Conservation (phyloP, 2,113 vertebrate species). For the Heterotis niloticus region DNA sequence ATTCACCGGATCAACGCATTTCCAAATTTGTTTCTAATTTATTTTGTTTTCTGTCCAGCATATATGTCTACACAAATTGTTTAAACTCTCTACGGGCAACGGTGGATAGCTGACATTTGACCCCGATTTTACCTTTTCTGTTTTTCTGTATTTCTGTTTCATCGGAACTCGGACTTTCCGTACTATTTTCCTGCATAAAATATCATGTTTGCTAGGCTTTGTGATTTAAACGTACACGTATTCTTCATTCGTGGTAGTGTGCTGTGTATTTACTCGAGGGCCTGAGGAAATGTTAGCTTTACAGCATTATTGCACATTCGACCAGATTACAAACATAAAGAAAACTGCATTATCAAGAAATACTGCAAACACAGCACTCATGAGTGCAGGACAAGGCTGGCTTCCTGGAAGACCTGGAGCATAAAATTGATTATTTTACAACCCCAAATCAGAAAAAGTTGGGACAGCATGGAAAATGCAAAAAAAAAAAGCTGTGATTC, state of each 20-base stretch:
- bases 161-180: too few relatives aligned
- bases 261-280: too few relatives aligned
- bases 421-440: conserved; percentile 52
- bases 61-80: not conserved
- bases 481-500: too few relatives aligned
- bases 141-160: too few relatives aligned
- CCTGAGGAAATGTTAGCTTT: too few relatives aligned
- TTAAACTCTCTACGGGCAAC: not conserved
- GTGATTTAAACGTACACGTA: too few relatives aligned
- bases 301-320: too few relatives aligned
- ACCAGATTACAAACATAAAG: not conserved
- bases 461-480: too few relatives aligned
- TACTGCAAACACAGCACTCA: conserved; percentile 27
- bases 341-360: not conserved
- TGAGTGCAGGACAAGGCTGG: conserved; percentile 53
- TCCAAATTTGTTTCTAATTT: conserved; percentile 18
- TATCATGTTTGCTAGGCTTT: too few relatives aligned
- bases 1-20: conserved; percentile 23
- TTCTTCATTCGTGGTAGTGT: too few relatives aligned
- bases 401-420: conserved; percentile 47
- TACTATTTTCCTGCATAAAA: too few relatives aligned
- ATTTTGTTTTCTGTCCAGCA: not conserved
- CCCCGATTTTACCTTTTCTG: not conserved
- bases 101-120: not conserved
- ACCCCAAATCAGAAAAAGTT: too few relatives aligned